phyloP scores from a whole-genome alignment of 2,113 vertebrate genomes.

The Cynocephalus volans region DNA sequence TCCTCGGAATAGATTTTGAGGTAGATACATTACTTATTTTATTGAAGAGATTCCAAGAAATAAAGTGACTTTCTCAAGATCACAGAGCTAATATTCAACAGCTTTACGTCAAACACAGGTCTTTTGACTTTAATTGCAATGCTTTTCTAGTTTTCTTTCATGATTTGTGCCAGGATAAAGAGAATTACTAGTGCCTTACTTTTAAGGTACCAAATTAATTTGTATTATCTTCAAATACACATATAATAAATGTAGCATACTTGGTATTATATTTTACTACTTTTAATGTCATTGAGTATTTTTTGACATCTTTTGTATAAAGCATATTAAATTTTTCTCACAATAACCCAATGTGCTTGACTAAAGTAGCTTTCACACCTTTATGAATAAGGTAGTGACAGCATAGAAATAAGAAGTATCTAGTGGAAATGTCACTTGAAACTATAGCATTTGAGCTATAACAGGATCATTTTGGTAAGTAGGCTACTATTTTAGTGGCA shows the following conservation, averaged over 20 bases:
- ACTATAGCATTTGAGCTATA: neutral
- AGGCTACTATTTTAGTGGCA: neutral
- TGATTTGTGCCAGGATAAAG: neutral
- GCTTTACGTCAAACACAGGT: neutral
- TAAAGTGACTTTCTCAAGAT: neutral
- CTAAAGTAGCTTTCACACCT: neutral
- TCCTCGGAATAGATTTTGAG: neutral
- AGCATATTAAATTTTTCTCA: conserved; percentile 8
- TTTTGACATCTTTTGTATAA: neutral
- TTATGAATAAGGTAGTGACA: neutral
- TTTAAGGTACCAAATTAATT: neutral
- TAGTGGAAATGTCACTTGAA: neutral
- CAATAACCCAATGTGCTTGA: neutral
- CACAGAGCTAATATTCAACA: neutral
- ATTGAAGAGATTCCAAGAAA: conserved; percentile 5
- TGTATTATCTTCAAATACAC: neutral
- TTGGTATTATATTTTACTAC: neutral
- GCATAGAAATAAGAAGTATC: neutral
- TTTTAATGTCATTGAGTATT: neutral
- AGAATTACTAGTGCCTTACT: neutral
- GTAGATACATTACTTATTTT: neutral
- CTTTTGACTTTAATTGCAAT: neutral
- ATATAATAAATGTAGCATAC: neutral
- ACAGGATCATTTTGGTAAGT: neutral
- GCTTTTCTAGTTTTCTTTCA: neutral